A percentile compares a stretch with the other conserved stretches of the same genome.
Evolutionary conservation across 1,140 invertebrate genomes (phyloP).

Genomic region (Periplaneta americana): DNA sequence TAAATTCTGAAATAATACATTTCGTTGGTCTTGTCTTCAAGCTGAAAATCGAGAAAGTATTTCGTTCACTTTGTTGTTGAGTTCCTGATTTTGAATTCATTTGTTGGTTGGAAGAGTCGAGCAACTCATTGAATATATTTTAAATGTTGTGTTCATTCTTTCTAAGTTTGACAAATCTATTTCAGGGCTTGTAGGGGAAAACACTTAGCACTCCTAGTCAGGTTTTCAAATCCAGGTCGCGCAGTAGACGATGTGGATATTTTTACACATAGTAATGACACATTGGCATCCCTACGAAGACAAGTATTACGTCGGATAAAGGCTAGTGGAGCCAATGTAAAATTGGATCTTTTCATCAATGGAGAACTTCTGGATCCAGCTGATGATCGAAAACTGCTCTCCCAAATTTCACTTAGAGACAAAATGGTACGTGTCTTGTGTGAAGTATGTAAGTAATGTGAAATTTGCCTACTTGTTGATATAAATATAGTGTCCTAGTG

Average conservation of each 20-base stretch:
- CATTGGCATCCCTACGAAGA: conserved; percentile 71
- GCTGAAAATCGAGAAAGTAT: no score
- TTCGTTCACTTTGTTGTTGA: no score
- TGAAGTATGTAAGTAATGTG: background rate
- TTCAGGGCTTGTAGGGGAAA: conserved; percentile 81
- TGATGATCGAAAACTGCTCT: conserved; percentile 82
- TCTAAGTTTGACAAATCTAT: no score
- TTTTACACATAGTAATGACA: conserved; percentile 92
- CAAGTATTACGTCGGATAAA: conserved; percentile 71
- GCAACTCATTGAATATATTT: no score
- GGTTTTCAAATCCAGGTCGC: conserved; percentile 85
- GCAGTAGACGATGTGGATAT: conserved; percentile 91
- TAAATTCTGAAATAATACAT: no score
- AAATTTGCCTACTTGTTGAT: no score
- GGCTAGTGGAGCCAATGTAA: conserved; percentile 60
- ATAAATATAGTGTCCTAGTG: no score
- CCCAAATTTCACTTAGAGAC: conserved; percentile 81
- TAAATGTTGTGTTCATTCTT: no score
- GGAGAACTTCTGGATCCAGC: conserved; percentile 80
- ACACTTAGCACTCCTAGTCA: conserved; percentile 77
- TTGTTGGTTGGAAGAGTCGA: no score
- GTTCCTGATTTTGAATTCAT: no score
- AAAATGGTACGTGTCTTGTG: conserved; percentile 66
- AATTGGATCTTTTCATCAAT: conserved; percentile 87
- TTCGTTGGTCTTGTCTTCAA: no score